Evolutionary conservation across 2,113 vertebrate genomes (phyloP), one percentile per base, ranked within the genome.

Genomic region (Myotis yumanensis): DNA sequence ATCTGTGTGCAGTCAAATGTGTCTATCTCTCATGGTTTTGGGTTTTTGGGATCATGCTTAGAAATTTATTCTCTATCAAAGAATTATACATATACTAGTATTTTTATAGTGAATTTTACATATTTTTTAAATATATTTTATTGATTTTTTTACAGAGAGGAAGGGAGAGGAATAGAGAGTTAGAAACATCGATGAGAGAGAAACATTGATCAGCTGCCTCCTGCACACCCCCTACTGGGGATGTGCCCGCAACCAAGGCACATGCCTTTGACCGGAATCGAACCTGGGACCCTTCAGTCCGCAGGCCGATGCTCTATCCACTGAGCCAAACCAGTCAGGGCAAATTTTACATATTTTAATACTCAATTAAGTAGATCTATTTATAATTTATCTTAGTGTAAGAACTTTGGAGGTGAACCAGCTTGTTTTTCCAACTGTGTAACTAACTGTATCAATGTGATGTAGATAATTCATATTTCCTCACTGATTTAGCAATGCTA

Each of bases 21-120:
- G n/a, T 46, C 15, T 37, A 12, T 77, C 14, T 54, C 57, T 93
- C 28, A 64, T 11, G 23, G 66, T 30, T 83, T 64, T n/a, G 64
- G 16, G 37, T 72, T 54, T 86, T 90, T 40, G 35, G 28, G 20
- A 35, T 83, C 52, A 66, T 54, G 40, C 35, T 93, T 83, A 87
- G 51, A 77, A 90, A 87, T 71, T 28, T 77, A n/a, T 90, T 66
- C 43, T 95, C 22, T 35, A 66, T 20, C 52, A 86, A 93, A 83
- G 69, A 83, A 54, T 32, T 22, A 68, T 46, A 85, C 30, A 85
- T n/a, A n/a, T 43, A 37, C 52, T 37, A 37, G 30, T 83, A 54
- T 57, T 46, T 84, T 82, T 40, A 79, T 72, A 84, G 28, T 11
- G 92, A 80, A 5, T 94, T 54, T 86, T 22, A 71, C 68, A 92